Evolutionary conservation across 2,888 invertebrate species (phyloP), one percentile per base, ranked within the genome.

Genomic region (Plebejus argus): DNA sequence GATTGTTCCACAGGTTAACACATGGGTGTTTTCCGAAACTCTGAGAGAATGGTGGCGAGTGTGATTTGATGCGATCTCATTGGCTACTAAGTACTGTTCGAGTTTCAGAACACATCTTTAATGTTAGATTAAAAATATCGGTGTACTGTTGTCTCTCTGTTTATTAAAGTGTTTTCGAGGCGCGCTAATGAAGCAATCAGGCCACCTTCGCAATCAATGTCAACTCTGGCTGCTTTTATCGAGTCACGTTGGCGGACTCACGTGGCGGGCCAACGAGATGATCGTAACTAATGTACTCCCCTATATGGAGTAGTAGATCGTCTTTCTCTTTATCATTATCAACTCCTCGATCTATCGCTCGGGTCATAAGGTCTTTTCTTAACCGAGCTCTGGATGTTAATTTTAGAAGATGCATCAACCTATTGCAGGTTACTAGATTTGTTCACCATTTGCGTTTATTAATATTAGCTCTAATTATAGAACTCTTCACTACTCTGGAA

Each of bases 221-320:
- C 28, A 49, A 74, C 74, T 74, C 18, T 3, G 3, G 53, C 15
- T 74, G 39, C 20, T 72, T 72, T 72, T 72, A 72, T 72, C 72
- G 33, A 76, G 77, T 76, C 76, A 79, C 75, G 74, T 74, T 74
- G 74, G 74, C 53, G 15, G 18, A 12, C 23, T 74, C 74, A 74
- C 74, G 74, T 74, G 74, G 66, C 66, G 18, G 28, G 66, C 3
- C 66, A 28, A 66, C 66, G 66, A 66, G 66, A 3, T 4, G 15
- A 66, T 33, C 66, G 28, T 15, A 28, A 66, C 28, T 15, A 61
- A 61, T 61, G 20, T 53, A n/a, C 58, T 45, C 45, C 45, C 45
- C 3, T 45, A 45, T 58, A 58, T 12, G 4, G 12, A 61, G 23
- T 61, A 61, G 23, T 61, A 61, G 61, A 61, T 61, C 1, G 61